Conservation (phyloP, 2,113 vertebrate genomes). For the Dicentrarchus labrax region DNA sequence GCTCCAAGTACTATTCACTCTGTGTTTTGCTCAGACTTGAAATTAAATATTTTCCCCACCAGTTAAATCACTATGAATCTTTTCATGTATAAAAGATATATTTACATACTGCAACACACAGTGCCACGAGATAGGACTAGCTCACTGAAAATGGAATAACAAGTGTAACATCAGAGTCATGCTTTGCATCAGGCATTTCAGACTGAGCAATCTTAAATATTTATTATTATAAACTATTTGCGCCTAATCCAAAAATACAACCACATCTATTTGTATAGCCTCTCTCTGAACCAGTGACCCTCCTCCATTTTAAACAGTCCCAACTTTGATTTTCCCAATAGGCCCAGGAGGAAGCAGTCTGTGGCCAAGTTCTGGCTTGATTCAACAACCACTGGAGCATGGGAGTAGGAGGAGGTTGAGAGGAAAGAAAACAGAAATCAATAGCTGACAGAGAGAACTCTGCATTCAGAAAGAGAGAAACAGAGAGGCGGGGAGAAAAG, state of each 20-base stretch:
- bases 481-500: background rate
- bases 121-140: background rate
- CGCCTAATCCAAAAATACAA: constrained; percentile 33
- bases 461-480: constrained; percentile 53
- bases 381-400: constrained; percentile 57
- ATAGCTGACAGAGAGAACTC: constrained; percentile 61
- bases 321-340: constrained; percentile 56
- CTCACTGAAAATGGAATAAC: constrained; percentile 1
- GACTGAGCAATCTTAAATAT: constrained; percentile 17
- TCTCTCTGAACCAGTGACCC: constrained; percentile 37
- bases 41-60: background rate
- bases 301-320: constrained; percentile 52
- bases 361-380: constrained; percentile 54
- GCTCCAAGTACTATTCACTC: background rate
- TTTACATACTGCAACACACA: background rate
- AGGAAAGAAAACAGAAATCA: constrained; percentile 64
- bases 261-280: constrained; percentile 32
- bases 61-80: background rate
- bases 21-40: background rate
- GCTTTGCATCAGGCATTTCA: constrained; percentile 1
- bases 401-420: constrained; percentile 43
- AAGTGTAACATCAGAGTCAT: background rate
- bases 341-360: constrained; percentile 44
- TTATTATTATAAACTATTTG: constrained; percentile 34
- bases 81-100: background rate